Base-by-base conservation (phyloP, 2,797 vertebrate species). In the Micromesistius poutassou region DNA sequence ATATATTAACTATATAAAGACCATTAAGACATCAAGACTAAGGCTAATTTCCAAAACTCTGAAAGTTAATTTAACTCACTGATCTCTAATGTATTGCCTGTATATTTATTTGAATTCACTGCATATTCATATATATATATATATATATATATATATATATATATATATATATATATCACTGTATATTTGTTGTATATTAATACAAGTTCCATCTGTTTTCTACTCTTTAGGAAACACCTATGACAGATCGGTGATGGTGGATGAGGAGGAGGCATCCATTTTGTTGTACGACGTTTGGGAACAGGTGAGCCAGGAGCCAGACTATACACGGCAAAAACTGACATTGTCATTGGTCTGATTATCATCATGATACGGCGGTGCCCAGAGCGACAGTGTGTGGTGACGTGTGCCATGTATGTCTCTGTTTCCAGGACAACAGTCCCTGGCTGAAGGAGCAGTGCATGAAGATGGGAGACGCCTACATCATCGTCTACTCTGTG, bases 401-500 rank as follows among this genome's bases (percentile, higher is more conserved):
- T 68, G 62, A 68, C 55, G 55, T 7, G 19, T 8, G 12, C 75
- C 7, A 10, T 14, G 42, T 13, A 76, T 12, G 74, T n/a, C 30
- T 33, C 66, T 1, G 42, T 76, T 31, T 79, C 35, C 79, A 99
- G 98, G 97, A 98, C 83, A 97, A 97, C 85, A 94, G 94, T 81
- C 95, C 95, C 82, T 99, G 97, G 97, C 93, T 98, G 76, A 96
- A 96, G 79, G 95, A 97, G 13, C 97, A 99, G 90, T 98, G 97
- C 88, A 98, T 99, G 97, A 95, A 95, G 85, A 97, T 98, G 96
- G 98, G 98, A 74, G 98, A 99, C 25, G 98, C 98, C 30, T 99
- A 98, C 77, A 96, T 99, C 90, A 99, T 99, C 2, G 98, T 99
- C 3, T 99, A 99, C 87, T 99, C 98, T 0, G 97, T 99, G 84